These are phyloP conservation scores for Enteromius thamalakanensis DNA, from an alignment of 2,797 vertebrate genomes.

Conservation along the genomic window DNA sequence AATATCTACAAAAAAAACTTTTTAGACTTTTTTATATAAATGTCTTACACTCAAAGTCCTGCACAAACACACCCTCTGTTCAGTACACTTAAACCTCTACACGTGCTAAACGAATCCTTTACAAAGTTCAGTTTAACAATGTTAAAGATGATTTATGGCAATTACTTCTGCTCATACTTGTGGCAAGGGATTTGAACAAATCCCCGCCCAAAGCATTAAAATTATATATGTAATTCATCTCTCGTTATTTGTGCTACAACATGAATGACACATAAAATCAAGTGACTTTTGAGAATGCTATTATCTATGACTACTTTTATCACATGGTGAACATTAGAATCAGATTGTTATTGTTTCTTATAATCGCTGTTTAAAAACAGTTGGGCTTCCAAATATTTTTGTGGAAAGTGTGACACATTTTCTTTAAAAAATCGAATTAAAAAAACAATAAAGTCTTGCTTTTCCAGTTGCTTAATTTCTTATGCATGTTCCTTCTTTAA, in stretches of 20 bases:
- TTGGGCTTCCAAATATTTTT: not conserved
- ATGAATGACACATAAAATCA: not conserved
- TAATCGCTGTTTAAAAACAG: not conserved
- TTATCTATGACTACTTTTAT: not conserved
- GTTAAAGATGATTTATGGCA: constrained; percentile 22
- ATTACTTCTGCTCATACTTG: constrained; percentile 7
- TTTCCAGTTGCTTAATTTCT: not conserved
- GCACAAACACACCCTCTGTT: not conserved
- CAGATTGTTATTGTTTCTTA: not conserved
- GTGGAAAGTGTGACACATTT: not conserved
- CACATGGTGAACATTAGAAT: not conserved
- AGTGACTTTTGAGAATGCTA: not conserved
- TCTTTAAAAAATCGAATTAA: not conserved
- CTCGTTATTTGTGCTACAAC: not conserved
- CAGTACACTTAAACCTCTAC: not conserved
- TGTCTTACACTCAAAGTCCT: not conserved
- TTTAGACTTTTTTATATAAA: not conserved
- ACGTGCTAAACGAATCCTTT: not conserved
- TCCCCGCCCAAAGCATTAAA: constrained; percentile 1
- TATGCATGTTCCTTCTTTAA: constrained; percentile 40
- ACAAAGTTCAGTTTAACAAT: constrained; percentile 5
- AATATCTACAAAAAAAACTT: not conserved
- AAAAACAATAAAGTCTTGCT: not conserved
- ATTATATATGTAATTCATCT: not conserved
- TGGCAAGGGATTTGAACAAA: not conserved